Percentiles rank a stretch among this genome's conserved stretches.
Conservation (phyloP, 2,888 invertebrate genomes). For the Melanargia galathea region DNA sequence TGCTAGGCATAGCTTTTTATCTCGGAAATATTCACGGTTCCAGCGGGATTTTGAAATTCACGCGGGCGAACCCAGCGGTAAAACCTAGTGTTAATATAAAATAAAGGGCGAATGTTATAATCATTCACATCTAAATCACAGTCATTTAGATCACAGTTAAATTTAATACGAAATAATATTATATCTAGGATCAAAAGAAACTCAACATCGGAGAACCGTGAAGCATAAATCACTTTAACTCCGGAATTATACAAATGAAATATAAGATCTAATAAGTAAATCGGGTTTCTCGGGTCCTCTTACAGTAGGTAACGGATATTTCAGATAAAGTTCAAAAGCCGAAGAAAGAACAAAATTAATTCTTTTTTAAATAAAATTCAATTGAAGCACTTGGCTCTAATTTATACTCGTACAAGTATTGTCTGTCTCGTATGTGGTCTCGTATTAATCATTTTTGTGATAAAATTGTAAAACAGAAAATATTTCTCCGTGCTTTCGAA, state of each 20-base stretch:
- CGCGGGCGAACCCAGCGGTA: too few relatives aligned
- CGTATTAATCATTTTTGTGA: background rate
- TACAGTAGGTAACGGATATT: conserved; percentile 14
- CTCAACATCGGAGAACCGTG: conserved; percentile 6
- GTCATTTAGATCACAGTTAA: too few relatives aligned
- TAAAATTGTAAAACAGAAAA: background rate
- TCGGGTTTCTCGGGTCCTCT: conserved; percentile 13
- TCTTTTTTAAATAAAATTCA: conserved; percentile 17
- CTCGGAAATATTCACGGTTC: too few relatives aligned
- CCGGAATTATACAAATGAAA: conserved; percentile 22
- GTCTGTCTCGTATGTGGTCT: too few relatives aligned
- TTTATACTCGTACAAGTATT: too few relatives aligned
- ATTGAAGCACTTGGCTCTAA: background rate
- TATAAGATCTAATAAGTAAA: conserved; percentile 30
- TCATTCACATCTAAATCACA: too few relatives aligned
- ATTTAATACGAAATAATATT: conserved; percentile 1
- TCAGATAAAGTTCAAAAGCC: conserved; percentile 8
- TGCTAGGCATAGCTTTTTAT: too few relatives aligned
- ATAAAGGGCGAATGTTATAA: too few relatives aligned
- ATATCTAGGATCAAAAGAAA: conserved; percentile 15
- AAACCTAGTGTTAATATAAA: too few relatives aligned
- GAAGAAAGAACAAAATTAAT: conserved; percentile 20
- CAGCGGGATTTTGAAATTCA: too few relatives aligned
- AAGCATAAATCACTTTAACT: conserved; percentile 23
- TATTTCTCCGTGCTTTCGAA: too few relatives aligned